Base-by-base conservation (phyloP, 2,113 vertebrate genomes). In the Seriola aureovittata region DNA sequence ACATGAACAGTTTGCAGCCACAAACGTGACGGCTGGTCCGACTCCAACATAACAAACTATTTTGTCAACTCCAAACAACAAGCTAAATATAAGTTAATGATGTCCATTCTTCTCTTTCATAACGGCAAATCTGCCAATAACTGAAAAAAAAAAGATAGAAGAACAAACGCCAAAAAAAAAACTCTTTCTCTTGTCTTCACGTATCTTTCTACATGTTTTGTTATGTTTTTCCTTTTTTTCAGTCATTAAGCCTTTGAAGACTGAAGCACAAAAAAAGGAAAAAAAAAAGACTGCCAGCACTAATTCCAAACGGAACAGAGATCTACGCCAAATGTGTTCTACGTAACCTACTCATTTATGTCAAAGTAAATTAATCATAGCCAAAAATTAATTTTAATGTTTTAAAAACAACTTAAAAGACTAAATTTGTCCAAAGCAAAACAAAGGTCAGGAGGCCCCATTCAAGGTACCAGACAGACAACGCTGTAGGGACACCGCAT, bases 1-100 rank as follows among this genome's bases (percentile, higher is more conserved):
- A 7, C 54, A 57, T 57, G 65, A 60, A 50, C 16, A 9, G 38
- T 48, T 72, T 65, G 25, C 58, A 23, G 68, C 59, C 25, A 64
- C 25, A 64, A 64, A 57, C 23, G 65, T 1, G 50, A 38, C 48
- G 21, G 9, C 38, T 57, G 23, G 19, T 63, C 38, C 57, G 25
- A 19, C 19, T 25, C 13, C 63, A 36, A 8, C 1, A 60, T 48
- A 19, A 68, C 3, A 13, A 50, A 36, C 14, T 16, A 63, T 10
- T 57, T 8, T 8, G 10, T 25, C 25, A 8, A 21, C 10, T n/a
- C 36, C 16, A 44, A 76, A 66, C 13, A 62, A 50, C 9, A 55
- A 57, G 42, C 23, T 6, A 32, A 40, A 65, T 17, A 8, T 21
- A 9, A 13, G n/a, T 29, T 14, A 11, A 50, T 29, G 21, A 73